A percentile compares a stretch with the other conserved stretches of the same genome.
Evolutionary conservation across 2,113 vertebrate species (phyloP).

Genomic region (Abramis brama): DNA sequence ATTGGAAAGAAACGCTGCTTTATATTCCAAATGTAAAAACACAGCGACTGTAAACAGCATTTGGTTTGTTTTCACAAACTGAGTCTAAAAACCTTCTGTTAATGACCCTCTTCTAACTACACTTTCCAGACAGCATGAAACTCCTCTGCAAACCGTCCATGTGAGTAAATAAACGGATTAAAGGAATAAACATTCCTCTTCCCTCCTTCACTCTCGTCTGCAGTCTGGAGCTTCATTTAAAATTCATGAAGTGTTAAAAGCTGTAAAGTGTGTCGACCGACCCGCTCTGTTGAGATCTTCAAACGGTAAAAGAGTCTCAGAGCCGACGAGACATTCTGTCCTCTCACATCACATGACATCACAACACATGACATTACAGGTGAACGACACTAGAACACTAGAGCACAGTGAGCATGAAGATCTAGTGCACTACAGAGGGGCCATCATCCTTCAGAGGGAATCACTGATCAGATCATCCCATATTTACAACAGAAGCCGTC

Average conservation of each 20-base stretch:
- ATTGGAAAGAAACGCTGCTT: too few species aligned
- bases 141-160: not conserved
- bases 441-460: not conserved
- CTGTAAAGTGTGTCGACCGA: not conserved
- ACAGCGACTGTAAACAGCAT: not conserved
- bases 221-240: not conserved
- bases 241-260: slow-evolving; percentile 2
- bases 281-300: not conserved
- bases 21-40: too few species aligned
- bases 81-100: not conserved
- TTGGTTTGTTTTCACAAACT: too few species aligned
- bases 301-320: not conserved
- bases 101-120: not conserved
- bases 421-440: not conserved
- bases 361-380: not conserved
- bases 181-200: not conserved
- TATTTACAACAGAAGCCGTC: not conserved
- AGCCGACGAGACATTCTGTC: not conserved
- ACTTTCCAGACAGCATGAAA: not conserved
- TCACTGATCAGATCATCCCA: too few species aligned
- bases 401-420: not conserved
- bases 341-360: not conserved
- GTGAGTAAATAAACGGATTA: not conserved
- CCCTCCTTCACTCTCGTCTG: not conserved
- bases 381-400: not conserved